Evolutionary conservation across 2,113 vertebrate species (phyloP).

Genomic region (Ariopsis seemanni): DNA sequence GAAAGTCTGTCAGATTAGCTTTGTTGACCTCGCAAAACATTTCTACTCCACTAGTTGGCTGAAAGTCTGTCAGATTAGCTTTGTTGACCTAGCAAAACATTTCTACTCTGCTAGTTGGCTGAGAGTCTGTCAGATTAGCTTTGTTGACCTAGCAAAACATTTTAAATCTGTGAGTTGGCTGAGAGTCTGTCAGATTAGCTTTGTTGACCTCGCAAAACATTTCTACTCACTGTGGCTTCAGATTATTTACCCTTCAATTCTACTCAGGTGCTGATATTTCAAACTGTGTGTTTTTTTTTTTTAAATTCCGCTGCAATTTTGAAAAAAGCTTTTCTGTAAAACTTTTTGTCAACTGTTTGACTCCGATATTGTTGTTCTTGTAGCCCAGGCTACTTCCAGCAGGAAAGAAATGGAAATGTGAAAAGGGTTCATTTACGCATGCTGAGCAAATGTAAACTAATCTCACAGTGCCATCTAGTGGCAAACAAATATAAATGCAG

Average conservation of each 20-base stretch:
- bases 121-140: too few species aligned
- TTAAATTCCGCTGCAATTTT: background rate
- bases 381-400: background rate
- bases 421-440: background rate
- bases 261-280: background rate
- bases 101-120: too few species aligned
- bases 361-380: background rate
- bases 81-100: too few species aligned
- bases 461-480: slow-evolving; percentile 62
- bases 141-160: too few species aligned
- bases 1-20: too few species aligned
- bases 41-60: too few species aligned
- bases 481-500: slow-evolving; percentile 13
- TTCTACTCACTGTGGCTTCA: background rate
- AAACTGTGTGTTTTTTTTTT: background rate
- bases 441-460: slow-evolving; percentile 18
- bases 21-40: too few species aligned
- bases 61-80: too few species aligned
- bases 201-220: background rate
- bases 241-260: background rate
- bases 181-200: too few species aligned
- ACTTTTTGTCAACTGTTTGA: background rate
- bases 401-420: background rate
- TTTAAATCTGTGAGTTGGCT: too few species aligned
- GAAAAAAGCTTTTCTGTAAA: background rate